phyloP scores from a whole-genome alignment of 1,140 invertebrate species.

The Zaprionus capensis region DNA sequence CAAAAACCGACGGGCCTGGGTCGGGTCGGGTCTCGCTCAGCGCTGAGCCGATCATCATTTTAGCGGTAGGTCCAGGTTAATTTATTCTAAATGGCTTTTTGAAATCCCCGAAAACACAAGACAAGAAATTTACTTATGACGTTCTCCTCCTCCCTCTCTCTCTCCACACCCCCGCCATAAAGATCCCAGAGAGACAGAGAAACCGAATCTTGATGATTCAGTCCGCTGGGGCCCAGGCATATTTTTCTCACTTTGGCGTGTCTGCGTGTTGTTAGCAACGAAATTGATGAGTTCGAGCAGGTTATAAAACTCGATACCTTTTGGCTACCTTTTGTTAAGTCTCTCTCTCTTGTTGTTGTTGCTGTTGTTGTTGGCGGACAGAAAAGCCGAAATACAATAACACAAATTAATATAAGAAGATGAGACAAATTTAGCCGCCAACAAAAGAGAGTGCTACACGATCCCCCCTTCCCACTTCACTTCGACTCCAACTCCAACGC shows the following conservation, averaged over 20 bases:
- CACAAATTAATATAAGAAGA: slow-evolving; percentile 82
- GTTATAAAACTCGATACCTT: slow-evolving; percentile 81
- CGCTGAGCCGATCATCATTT: slow-evolving; percentile 61
- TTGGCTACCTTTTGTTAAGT: slow-evolving; percentile 66
- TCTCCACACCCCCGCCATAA: neutral
- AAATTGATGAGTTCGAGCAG: slow-evolving; percentile 83
- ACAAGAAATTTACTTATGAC: slow-evolving; percentile 76
- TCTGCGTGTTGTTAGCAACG: slow-evolving; percentile 81
- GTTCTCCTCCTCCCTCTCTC: slow-evolving; percentile 3
- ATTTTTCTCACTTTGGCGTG: slow-evolving; percentile 81
- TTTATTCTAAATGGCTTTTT: slow-evolving; percentile 83
- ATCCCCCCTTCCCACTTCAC: neutral
- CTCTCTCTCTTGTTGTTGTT: slow-evolving; percentile 50
- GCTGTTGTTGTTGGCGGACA: slow-evolving; percentile 38
- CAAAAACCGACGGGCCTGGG: slow-evolving; percentile 10
- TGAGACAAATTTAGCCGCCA: slow-evolving; percentile 81
- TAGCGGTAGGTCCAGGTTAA: slow-evolving; percentile 79
- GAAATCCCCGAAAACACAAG: slow-evolving; percentile 76
- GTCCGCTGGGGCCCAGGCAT: slow-evolving; percentile 49
- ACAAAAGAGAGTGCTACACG: slow-evolving; percentile 59
- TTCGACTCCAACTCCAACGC: slow-evolving; percentile 12
- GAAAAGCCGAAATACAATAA: slow-evolving; percentile 75
- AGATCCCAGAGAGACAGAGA: neutral
- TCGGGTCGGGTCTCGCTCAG: slow-evolving; percentile 16
- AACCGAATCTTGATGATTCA: slow-evolving; percentile 67